Base-by-base conservation (phyloP, 2,113 vertebrate species). In the Tyto alba region DNA sequence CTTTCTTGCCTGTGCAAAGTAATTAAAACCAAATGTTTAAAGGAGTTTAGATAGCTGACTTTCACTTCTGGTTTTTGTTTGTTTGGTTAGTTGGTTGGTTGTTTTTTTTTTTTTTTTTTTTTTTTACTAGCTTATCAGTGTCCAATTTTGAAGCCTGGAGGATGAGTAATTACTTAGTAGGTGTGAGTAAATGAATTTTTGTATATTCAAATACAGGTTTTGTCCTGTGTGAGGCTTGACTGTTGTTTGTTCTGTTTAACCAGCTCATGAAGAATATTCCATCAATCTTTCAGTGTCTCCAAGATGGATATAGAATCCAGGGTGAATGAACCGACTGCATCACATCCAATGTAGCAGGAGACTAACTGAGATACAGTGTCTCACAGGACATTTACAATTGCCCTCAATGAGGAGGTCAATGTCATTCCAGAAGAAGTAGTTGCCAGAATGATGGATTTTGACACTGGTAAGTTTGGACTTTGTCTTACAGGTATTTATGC, bases 181-280 rank as follows among this genome's bases (percentile, higher is more conserved):
- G 11, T 41, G 34, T 52, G 55, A 60, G 34, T 29, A 67, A 50
- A 67, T 62, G 47, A 8, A 53, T 41, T 32, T 79, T 26, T 53
- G 22, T n/a, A 16, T 57, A 41, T 76, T 40, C 48, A 82, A 69
- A 48, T 27, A 72, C 3, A 4, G 40, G 25, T 5, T 74, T 74
- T 81, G 47, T 67, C 38, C 34, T 26, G 32, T 53, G 48, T 43
- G 43, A 77, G 3, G 12, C 12, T 71, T 48, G 26, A 29, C 8
- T 74, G 23, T 23, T 34, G 38, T 52, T 55, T 73, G 38, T 5
- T 50, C 9, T 40, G 43, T 82, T 48, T 74, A 64, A 79, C 32
- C n/a, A 98, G 98, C 96, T 99, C 30, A 96, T 98, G 98, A 98
- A 98, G 97, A 98, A 98, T 89, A 95, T 98, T 99, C 90, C 97